Conservation (phyloP, 2,797 vertebrate species). For the Phoxinus dragarum region DNA sequence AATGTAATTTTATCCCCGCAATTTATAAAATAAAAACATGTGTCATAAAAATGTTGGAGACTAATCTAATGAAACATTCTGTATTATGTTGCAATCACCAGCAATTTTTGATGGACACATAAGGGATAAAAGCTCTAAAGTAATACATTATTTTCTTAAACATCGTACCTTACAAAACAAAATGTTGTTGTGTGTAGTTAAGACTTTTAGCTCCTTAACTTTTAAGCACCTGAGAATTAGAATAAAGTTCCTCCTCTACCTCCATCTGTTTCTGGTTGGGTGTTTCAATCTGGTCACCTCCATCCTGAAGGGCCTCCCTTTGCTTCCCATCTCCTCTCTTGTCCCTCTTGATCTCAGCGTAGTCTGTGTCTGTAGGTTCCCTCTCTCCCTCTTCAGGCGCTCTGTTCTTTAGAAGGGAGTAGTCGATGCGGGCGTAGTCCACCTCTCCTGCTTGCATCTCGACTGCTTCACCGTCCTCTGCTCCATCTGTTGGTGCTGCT, state of each 20-base stretch:
- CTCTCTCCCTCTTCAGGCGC: not conserved
- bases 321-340: not conserved
- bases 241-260: slow-evolving; percentile 37
- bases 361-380: slow-evolving; percentile 57
- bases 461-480: not conserved
- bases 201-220: not conserved
- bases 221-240: not conserved
- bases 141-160: not conserved
- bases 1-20: not conserved
- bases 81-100: not conserved
- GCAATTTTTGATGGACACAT: not conserved
- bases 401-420: slow-evolving; percentile 55
- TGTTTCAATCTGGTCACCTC: slow-evolving; percentile 6
- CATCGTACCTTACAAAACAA: not conserved
- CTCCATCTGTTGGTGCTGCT: not conserved
- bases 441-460: slow-evolving; percentile 48
- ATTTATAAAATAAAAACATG: not conserved
- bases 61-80: not conserved
- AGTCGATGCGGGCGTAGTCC: slow-evolving; percentile 69
- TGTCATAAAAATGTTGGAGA: not conserved
- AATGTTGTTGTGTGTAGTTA: too few relatives aligned
- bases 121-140: not conserved
- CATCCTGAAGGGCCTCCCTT: not conserved
- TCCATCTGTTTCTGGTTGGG: slow-evolving; percentile 14
- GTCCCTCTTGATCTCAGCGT: slow-evolving; percentile 70